Percentiles rank a stretch among this genome's conserved stretches.
Evolutionary conservation across 2,797 vertebrate species (phyloP).

Genomic region (Dromococcyx pavoninus): DNA sequence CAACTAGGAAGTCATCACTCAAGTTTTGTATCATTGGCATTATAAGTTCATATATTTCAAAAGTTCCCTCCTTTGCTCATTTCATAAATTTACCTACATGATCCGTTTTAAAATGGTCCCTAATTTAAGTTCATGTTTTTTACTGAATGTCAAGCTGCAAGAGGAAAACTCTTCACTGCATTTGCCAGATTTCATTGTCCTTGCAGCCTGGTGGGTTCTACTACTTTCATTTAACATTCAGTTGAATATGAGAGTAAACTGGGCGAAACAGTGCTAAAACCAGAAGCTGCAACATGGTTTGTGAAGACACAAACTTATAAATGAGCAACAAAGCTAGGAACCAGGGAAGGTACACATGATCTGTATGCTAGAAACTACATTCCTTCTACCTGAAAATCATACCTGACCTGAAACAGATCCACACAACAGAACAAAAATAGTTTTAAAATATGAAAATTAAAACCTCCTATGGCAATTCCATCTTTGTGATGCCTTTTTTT

Average conservation of each 20-base stretch:
- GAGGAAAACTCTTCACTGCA: neutral
- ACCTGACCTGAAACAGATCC: neutral
- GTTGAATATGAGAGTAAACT: neutral
- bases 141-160: neutral
- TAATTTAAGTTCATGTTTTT: neutral
- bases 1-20: neutral
- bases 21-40: neutral
- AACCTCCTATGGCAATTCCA: neutral
- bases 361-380: neutral
- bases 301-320: neutral
- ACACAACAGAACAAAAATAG: neutral
- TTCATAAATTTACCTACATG: neutral
- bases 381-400: neutral
- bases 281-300: neutral
- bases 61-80: neutral
- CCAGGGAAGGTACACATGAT: neutral
- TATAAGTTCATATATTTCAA: neutral
- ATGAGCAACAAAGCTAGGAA: neutral
- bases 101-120: neutral
- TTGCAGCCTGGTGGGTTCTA: neutral
- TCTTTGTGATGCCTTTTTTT: neutral
- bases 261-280: neutral
- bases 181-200: neutral
- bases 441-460: neutral
- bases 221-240: neutral